These are phyloP conservation scores for Montipora foliosa DNA, from an alignment of 64 coral and sea anemone genomes.

Conservation along the genomic window DNA sequence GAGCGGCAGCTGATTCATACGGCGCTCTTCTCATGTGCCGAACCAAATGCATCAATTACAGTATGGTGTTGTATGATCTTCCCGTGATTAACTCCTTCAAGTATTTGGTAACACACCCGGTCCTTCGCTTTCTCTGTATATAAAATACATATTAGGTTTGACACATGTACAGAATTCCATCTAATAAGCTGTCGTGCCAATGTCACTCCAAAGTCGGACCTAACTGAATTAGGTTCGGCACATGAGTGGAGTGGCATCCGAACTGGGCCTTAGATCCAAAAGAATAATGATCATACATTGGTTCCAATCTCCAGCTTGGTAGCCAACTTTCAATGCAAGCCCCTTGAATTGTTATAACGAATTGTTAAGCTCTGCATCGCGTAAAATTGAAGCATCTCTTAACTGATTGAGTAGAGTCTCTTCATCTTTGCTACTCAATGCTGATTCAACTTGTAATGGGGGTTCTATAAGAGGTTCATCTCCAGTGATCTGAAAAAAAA, in stretches of 20 bases:
- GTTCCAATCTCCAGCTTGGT: neutral
- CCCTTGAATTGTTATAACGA: neutral
- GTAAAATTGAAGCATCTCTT: slow-evolving; percentile 55
- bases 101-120: too few relatives aligned
- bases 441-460: slow-evolving; percentile 6
- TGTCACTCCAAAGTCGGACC: too few relatives aligned
- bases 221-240: too few relatives aligned
- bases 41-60: too few relatives aligned
- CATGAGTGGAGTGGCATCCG: neutral
- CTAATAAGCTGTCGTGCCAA: too few relatives aligned
- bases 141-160: too few relatives aligned
- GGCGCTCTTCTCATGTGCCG: too few relatives aligned
- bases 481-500: slow-evolving; percentile 53
- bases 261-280: neutral
- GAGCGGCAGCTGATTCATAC: too few relatives aligned
- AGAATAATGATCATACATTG: neutral
- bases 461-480: slow-evolving; percentile 44
- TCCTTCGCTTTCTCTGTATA: too few relatives aligned
- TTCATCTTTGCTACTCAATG: slow-evolving; percentile 80
- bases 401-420: slow-evolving; percentile 78
- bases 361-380: slow-evolving; percentile 31
- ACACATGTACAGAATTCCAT: too few relatives aligned
- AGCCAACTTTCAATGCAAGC: neutral
- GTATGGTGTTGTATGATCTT: too few relatives aligned
- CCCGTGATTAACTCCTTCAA: too few relatives aligned